Conservation (phyloP, 2,797 vertebrate species). For the Strix occidentalis region DNA sequence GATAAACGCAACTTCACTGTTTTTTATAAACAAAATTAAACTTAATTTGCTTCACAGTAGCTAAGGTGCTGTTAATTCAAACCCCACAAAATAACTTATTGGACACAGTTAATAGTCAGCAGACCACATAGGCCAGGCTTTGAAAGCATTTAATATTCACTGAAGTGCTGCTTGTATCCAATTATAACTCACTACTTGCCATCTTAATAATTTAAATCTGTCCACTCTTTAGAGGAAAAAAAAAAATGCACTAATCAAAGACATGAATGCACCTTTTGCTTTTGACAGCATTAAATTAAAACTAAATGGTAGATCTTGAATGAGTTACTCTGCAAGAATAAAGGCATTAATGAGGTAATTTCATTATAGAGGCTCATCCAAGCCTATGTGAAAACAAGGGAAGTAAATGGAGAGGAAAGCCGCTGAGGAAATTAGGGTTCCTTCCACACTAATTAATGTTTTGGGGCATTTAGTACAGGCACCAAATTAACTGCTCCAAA, state of each 20-base stretch:
- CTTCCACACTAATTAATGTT: slow-evolving; percentile 97
- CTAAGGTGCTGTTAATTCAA: slow-evolving; percentile 77
- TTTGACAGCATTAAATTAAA: slow-evolving; percentile 89
- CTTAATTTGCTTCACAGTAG: slow-evolving; percentile 68
- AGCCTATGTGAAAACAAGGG: slow-evolving; percentile 83
- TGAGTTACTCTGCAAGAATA: slow-evolving; percentile 88
- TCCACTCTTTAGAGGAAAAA: slow-evolving; percentile 75
- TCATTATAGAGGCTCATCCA: slow-evolving; percentile 90
- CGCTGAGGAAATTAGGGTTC: slow-evolving; percentile 93
- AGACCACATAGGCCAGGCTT: slow-evolving; percentile 76
- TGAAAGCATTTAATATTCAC: slow-evolving; percentile 93
- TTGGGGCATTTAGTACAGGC: slow-evolving; percentile 88
- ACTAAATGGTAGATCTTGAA: slow-evolving; percentile 90
- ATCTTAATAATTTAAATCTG: slow-evolving; percentile 98
- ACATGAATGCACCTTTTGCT: slow-evolving; percentile 84
- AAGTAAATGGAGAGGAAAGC: slow-evolving; percentile 84
- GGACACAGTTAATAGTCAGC: slow-evolving; percentile 95
- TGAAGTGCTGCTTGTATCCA: slow-evolving; percentile 96
- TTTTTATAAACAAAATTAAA: slow-evolving; percentile 77
- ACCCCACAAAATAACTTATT: slow-evolving; percentile 72
- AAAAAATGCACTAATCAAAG: slow-evolving; percentile 81
- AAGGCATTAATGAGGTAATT: slow-evolving; percentile 98
- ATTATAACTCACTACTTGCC: slow-evolving; percentile 96
- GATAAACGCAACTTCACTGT: slow-evolving; percentile 65
- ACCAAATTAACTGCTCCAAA: slow-evolving; percentile 97